Conservation (phyloP, 2,113 vertebrate genomes). For the Oriolus oriolus region DNA sequence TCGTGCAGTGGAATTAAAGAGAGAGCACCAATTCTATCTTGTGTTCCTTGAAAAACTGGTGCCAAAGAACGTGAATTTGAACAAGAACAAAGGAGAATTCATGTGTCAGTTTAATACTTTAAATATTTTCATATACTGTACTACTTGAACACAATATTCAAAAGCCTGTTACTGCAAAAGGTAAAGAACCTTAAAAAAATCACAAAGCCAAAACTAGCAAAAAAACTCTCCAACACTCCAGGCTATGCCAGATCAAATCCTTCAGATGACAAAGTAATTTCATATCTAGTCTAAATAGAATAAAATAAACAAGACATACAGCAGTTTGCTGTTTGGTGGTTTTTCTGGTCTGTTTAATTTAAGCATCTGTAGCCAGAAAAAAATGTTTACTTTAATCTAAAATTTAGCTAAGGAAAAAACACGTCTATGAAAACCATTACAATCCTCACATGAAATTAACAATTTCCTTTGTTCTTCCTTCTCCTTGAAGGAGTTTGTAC, state of each 20-base stretch:
- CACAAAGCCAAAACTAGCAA: not conserved
- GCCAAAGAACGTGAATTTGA: not conserved
- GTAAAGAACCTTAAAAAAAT: not conserved
- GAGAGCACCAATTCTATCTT: not conserved
- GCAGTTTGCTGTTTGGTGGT: not conserved
- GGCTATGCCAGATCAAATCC: not conserved
- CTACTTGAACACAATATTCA: not conserved
- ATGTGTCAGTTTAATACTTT: not conserved
- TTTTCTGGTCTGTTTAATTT: not conserved
- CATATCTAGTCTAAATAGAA: not conserved
- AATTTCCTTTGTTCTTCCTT: not conserved
- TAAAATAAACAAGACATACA: not conserved
- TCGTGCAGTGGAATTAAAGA: not conserved
- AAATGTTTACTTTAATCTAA: not conserved
- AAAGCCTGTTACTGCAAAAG: not conserved
- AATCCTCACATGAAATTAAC: not conserved
- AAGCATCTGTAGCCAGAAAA: not conserved
- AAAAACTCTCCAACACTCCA: not conserved
- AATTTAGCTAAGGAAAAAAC: not conserved
- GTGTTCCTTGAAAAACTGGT: not conserved
- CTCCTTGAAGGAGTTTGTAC: not conserved
- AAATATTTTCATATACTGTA: not conserved
- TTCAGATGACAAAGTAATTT: not conserved
- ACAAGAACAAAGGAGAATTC: not conserved
- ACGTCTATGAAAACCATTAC: not conserved